Percentiles rank a stretch among this genome's conserved stretches.
Conservation (phyloP, 2,888 invertebrate genomes). For the Eilema sororculum region DNA sequence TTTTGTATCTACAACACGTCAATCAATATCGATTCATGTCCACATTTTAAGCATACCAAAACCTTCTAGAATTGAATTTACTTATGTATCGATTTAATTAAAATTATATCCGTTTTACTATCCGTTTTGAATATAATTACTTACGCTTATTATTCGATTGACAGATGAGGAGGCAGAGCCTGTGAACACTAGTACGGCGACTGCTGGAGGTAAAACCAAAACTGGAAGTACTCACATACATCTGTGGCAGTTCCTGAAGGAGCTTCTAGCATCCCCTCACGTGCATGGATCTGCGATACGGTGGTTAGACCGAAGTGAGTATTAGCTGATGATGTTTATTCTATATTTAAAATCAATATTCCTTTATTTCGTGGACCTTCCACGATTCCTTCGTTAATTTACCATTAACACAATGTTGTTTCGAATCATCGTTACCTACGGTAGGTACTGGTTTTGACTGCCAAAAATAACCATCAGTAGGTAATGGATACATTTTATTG, state of each 20-base stretch:
- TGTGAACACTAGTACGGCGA: constrained; percentile 65
- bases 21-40: neutral
- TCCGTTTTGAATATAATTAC: neutral
- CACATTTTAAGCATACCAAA: neutral
- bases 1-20: neutral
- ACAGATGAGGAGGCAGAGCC: constrained; percentile 88
- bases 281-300: constrained; percentile 97
- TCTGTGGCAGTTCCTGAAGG: constrained; percentile 99
- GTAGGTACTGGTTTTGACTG: too few relatives aligned
- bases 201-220: constrained; percentile 73
- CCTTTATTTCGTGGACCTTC: too few relatives aligned
- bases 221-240: constrained; percentile 96
- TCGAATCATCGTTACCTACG: too few relatives aligned
- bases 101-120: neutral
- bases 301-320: constrained; percentile 96
- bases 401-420: too few relatives aligned
- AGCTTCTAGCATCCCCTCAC: constrained; percentile 95
- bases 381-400: too few relatives aligned
- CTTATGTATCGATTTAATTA: neutral
- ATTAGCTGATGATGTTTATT: neutral
- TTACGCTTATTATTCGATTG: neutral
- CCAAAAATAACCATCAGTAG: too few relatives aligned
- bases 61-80: neutral
- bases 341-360: too few relatives aligned
- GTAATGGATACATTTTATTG: too few relatives aligned